These are phyloP conservation scores for Notechis scutatus DNA, from an alignment of 2,113 vertebrate species.

Conservation along the genomic window DNA sequence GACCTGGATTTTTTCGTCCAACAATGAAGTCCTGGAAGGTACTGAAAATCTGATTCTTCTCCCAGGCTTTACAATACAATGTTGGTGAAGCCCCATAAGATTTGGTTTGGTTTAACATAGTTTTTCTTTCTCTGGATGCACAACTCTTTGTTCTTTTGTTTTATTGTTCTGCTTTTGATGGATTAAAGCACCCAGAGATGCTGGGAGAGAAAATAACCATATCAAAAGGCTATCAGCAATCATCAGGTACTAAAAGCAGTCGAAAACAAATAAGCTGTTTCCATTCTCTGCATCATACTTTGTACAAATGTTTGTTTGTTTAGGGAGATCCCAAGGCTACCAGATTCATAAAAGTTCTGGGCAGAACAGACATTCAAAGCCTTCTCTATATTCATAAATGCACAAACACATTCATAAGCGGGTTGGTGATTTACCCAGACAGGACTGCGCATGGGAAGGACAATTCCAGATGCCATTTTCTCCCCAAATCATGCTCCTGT, in stretches of 20 bases:
- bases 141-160: neutral
- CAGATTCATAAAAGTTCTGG: neutral
- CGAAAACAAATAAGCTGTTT: neutral
- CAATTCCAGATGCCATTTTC: neutral
- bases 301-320: neutral
- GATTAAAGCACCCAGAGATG: neutral
- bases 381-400: neutral
- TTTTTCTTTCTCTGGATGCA: neutral
- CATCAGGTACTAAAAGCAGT: neutral
- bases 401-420: neutral
- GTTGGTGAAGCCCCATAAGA: neutral
- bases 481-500: neutral
- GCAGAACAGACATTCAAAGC: neutral
- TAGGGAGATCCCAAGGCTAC: neutral
- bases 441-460: neutral
- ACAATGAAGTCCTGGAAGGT: neutral
- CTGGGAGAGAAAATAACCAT: neutral
- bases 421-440: neutral
- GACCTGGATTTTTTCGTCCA: too few relatives aligned
- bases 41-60: neutral
- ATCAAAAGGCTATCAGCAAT: neutral
- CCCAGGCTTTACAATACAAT: neutral
- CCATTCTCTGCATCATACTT: neutral
- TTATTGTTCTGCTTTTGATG: neutral
- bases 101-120: neutral